Percentiles rank a stretch among this genome's conserved stretches.
phyloP scores from a whole-genome alignment of 2,888 invertebrate species.

The Lepidochrysops patricia region DNA sequence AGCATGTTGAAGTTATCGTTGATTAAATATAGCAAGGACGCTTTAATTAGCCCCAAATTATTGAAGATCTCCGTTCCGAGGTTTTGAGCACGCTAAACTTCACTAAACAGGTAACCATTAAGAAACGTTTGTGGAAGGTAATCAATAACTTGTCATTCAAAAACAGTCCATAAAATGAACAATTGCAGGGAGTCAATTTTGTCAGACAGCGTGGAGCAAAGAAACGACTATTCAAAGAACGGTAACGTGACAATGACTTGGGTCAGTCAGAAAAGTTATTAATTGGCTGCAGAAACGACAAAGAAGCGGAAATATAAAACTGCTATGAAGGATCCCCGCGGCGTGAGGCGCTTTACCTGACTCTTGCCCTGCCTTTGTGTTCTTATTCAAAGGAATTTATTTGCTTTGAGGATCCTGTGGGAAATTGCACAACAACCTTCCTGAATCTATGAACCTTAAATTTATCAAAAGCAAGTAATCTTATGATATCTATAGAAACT shows the following conservation, averaged over 20 bases:
- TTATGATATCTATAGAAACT: conserved; percentile 22
- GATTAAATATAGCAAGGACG: too few species aligned
- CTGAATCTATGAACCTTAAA: conserved; percentile 43
- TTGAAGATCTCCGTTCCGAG: conserved; percentile 9
- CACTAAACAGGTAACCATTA: conserved; percentile 2
- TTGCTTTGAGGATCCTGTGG: conserved; percentile 65
- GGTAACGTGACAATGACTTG: conserved; percentile 59
- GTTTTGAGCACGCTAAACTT: conserved; percentile 2
- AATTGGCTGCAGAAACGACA: conserved; percentile 64
- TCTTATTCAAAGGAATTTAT: conserved; percentile 61
- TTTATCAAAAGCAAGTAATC: conserved; percentile 33
- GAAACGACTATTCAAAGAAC: conserved; percentile 32
- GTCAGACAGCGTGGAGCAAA: conserved; percentile 51
- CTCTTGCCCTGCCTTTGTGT: conserved; percentile 70
- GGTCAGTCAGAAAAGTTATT: conserved; percentile 73
- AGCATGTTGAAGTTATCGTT: too few species aligned
- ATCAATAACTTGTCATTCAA: conserved; percentile 27
- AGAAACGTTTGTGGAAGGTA: conserved; percentile 8
- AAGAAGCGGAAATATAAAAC: conserved; percentile 75
- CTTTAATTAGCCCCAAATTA: background rate
- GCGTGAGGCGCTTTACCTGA: conserved; percentile 69
- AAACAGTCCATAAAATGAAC: conserved; percentile 61
- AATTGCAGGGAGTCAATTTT: conserved; percentile 70
- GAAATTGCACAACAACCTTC: conserved; percentile 66
- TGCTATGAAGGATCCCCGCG: conserved; percentile 62